These are phyloP conservation scores for Dinocampus coccinellae DNA, from an alignment of 2,888 invertebrate genomes.

Conservation along the genomic window DNA sequence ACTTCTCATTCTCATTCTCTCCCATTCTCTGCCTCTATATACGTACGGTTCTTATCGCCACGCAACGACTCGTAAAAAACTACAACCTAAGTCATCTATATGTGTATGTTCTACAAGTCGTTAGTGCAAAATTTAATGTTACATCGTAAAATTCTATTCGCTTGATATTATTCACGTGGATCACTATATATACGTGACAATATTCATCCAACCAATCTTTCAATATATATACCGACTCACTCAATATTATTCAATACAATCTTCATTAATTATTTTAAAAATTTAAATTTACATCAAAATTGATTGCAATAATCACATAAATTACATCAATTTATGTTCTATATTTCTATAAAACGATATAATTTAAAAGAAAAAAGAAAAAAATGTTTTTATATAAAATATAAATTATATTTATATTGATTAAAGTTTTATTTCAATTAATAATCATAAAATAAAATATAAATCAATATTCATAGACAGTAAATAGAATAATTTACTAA, in stretches of 20 bases:
- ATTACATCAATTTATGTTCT: too few species aligned
- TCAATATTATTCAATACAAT: background rate
- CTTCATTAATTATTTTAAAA: slow-evolving; percentile 9
- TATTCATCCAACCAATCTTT: background rate
- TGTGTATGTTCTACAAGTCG: slow-evolving; percentile 53
- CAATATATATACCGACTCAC: background rate
- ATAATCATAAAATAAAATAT: too few species aligned
- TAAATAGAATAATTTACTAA: background rate
- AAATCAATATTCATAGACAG: too few species aligned
- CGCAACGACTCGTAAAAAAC: slow-evolving; percentile 60
- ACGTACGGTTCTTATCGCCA: slow-evolving; percentile 38
- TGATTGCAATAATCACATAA: too few species aligned
- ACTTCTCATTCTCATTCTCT: slow-evolving; percentile 19
- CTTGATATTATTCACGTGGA: background rate
- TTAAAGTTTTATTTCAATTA: too few species aligned
- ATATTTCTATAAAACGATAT: too few species aligned
- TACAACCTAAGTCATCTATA: slow-evolving; percentile 50
- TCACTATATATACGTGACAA: background rate
- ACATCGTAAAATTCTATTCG: slow-evolving; percentile 54
- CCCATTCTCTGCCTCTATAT: too few species aligned
- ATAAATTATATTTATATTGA: too few species aligned
- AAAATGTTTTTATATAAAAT: too few species aligned
- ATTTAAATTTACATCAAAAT: background rate
- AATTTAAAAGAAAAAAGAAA: too few species aligned
- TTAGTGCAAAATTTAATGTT: slow-evolving; percentile 64